Evolutionary conservation across 2,113 vertebrate species (phyloP).

Genomic region (Rhodinocichla rosea): DNA sequence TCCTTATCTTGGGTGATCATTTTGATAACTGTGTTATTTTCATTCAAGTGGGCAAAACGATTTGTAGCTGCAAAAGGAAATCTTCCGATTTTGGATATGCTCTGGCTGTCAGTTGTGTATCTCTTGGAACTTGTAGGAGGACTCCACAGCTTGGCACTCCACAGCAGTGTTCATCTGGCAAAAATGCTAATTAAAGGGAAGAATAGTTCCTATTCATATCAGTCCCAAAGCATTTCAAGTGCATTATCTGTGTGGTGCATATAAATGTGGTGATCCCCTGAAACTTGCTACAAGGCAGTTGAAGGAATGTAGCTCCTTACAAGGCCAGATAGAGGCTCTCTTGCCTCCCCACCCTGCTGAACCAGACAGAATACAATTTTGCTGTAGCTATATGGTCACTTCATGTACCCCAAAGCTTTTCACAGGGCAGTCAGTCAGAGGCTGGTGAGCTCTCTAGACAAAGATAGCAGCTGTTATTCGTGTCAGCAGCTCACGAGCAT

Average conservation of each 20-base stretch:
- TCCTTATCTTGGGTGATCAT: constrained; percentile 16
- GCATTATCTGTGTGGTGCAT: constrained; percentile 56
- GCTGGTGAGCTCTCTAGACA: background rate
- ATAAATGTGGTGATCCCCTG: constrained; percentile 37
- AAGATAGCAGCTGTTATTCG: background rate
- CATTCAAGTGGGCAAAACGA: background rate
- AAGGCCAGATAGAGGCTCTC: background rate
- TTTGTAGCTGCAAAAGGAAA: constrained; percentile 6
- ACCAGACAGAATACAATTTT: background rate
- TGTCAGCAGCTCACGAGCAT: background rate
- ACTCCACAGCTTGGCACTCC: constrained; percentile 52
- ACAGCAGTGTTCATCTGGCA: constrained; percentile 60
- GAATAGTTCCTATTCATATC: constrained; percentile 69
- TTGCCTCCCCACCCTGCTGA: background rate
- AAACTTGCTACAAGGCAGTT: background rate
- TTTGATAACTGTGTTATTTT: constrained; percentile 37
- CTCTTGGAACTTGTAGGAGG: constrained; percentile 49
- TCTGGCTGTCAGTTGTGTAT: constrained; percentile 5
- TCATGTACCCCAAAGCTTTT: background rate
- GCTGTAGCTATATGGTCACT: fast-evolving
- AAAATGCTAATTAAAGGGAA: constrained; percentile 70
- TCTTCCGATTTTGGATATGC: background rate
- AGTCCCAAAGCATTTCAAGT: constrained; percentile 51
- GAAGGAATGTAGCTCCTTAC: constrained; percentile 30
- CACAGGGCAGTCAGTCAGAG: background rate